Evolutionary conservation across 1,140 invertebrate species (phyloP).

Genomic region (Drosophila watanabei): DNA sequence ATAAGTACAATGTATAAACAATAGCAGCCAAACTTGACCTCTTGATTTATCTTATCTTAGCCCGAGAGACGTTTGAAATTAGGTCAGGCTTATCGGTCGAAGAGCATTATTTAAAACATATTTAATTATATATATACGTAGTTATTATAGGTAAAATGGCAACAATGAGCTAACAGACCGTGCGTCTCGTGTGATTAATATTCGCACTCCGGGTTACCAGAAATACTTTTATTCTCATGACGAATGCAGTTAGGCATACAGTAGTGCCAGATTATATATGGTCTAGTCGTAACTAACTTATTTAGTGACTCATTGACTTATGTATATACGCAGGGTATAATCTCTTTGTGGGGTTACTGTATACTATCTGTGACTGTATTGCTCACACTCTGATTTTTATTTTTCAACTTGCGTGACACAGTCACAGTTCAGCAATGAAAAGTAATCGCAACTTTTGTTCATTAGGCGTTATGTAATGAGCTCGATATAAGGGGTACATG

Average conservation of each 20-base stretch:
- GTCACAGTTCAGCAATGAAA: slow-evolving; percentile 63
- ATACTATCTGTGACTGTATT: slow-evolving; percentile 12
- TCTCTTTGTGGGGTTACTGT: slow-evolving; percentile 23
- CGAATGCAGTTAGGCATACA: slow-evolving; percentile 51
- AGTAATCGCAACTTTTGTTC: slow-evolving; percentile 74
- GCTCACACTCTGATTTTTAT: slow-evolving; percentile 2
- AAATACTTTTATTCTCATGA: slow-evolving; percentile 42
- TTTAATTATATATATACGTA: neutral
- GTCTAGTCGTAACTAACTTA: slow-evolving; percentile 35
- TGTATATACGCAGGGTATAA: neutral
- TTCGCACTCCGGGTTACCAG: slow-evolving; percentile 8
- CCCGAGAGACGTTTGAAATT: neutral
- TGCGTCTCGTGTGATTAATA: slow-evolving; percentile 16
- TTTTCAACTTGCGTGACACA: slow-evolving; percentile 64
- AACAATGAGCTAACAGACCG: slow-evolving; percentile 4
- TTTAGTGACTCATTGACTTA: slow-evolving; percentile 20
- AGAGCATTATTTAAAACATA: neutral
- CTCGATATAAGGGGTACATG: slow-evolving; percentile 8
- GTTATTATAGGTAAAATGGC: neutral
- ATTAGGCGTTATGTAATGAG: slow-evolving; percentile 64
- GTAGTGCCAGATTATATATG: slow-evolving; percentile 30
- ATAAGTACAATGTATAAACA: neutral
- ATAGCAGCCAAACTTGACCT: neutral
- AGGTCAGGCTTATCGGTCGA: neutral
- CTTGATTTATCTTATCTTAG: too few relatives aligned